phyloP scores from a whole-genome alignment of 2,888 invertebrate genomes.

The Zaprionus bogoriensis region DNA sequence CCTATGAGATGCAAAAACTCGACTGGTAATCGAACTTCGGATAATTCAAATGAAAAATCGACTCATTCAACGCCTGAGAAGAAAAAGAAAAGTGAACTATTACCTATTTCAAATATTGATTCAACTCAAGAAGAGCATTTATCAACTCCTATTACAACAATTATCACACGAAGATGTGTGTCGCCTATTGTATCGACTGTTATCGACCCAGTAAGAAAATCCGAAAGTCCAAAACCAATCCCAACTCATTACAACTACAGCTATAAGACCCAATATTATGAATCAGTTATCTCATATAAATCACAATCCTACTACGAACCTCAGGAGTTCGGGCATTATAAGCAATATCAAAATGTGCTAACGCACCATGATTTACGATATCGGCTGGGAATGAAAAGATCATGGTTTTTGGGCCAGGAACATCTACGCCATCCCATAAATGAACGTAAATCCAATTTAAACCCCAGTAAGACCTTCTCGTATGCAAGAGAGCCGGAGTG shows the following conservation, averaged over 20 bases:
- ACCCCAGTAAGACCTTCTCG: no score
- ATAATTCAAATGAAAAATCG: no score
- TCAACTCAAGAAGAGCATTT: no score
- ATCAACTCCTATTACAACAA: no score
- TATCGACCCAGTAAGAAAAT: neutral
- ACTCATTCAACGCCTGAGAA: no score
- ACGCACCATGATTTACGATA: neutral
- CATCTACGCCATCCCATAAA: no score
- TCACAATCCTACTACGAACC: neutral
- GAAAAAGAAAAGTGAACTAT: no score
- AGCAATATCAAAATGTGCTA: neutral
- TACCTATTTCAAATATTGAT: no score
- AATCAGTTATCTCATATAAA: neutral
- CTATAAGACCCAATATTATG: neutral
- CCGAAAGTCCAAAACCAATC: neutral
- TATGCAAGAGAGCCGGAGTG: no score
- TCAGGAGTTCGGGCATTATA: neutral
- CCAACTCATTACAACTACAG: neutral
- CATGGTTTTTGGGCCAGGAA: neutral
- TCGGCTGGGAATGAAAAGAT: neutral
- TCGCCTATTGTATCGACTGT: neutral
- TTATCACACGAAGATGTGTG: neutral
- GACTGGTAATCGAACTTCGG: no score
- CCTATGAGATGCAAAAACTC: no score
- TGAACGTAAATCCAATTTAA: no score